phyloP scores from a whole-genome alignment of 2,888 invertebrate species.

The Patella caerulea region DNA sequence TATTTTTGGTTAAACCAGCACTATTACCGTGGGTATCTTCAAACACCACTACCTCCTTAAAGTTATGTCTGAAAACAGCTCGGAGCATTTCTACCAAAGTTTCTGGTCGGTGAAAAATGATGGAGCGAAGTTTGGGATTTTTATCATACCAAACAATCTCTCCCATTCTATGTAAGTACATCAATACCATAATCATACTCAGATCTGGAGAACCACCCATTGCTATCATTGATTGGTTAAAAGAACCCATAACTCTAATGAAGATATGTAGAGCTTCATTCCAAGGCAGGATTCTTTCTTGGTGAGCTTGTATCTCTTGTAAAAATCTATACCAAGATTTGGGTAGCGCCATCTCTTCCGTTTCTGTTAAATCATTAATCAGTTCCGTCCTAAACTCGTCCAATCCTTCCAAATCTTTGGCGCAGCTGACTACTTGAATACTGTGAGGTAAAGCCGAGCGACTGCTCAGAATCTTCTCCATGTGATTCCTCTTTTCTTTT shows the following conservation, averaged over 20 bases:
- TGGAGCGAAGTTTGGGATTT: slow-evolving; percentile 50
- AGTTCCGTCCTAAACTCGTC: slow-evolving; percentile 31
- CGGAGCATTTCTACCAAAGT: slow-evolving; percentile 63
- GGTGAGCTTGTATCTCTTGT: slow-evolving; percentile 47
- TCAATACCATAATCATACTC: slow-evolving; percentile 56
- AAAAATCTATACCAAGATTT: slow-evolving; percentile 60
- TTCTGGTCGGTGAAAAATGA: slow-evolving; percentile 63
- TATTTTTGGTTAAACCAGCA: slow-evolving; percentile 28
- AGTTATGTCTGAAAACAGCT: slow-evolving; percentile 63
- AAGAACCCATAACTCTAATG: slow-evolving; percentile 39
- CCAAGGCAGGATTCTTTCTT: slow-evolving; percentile 53
- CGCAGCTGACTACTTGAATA: slow-evolving; percentile 61
- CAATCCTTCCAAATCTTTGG: slow-evolving; percentile 52
- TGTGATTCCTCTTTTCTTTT: slow-evolving; percentile 51
- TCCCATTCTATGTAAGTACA: slow-evolving; percentile 56
- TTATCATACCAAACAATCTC: slow-evolving; percentile 66
- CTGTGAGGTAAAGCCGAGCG: slow-evolving; percentile 51
- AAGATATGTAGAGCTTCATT: slow-evolving; percentile 46
- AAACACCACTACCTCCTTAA: slow-evolving; percentile 53
- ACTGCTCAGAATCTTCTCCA: slow-evolving; percentile 54
- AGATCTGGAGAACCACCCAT: slow-evolving; percentile 55
- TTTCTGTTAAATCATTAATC: slow-evolving; percentile 38
- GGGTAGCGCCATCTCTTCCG: slow-evolving; percentile 51
- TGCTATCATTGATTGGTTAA: slow-evolving; percentile 56
- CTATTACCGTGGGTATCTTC: slow-evolving; percentile 44